These are phyloP conservation scores for Psittacula derbiana DNA, from an alignment of 2,797 vertebrate genomes.

Conservation along the genomic window DNA sequence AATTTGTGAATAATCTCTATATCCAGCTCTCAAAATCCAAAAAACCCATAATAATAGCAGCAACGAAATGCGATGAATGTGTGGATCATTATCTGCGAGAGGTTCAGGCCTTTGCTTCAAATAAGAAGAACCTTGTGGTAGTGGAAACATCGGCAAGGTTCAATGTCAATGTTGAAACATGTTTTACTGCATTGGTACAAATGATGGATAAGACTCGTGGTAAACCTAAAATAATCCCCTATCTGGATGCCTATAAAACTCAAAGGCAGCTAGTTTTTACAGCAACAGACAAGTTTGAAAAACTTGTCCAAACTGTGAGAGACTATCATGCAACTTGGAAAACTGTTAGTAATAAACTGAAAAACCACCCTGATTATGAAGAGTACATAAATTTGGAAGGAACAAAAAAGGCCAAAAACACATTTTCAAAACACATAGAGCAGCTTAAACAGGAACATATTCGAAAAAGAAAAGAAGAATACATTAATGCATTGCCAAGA, in stretches of 20 bases:
- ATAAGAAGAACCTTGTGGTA: constrained; percentile 94
- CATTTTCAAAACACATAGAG: constrained; percentile 94
- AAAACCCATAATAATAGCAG: constrained; percentile 93
- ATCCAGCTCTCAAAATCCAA: constrained; percentile 95
- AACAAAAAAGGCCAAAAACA: constrained; percentile 91
- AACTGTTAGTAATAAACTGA: constrained; percentile 90
- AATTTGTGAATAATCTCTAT: constrained; percentile 96
- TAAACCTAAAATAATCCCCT: constrained; percentile 96
- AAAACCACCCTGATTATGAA: constrained; percentile 93
- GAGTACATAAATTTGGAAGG: constrained; percentile 96
- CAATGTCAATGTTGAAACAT: constrained; percentile 91
- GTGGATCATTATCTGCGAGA: constrained; percentile 97
- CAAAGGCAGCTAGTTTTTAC: constrained; percentile 92
- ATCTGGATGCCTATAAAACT: constrained; percentile 94
- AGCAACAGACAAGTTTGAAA: constrained; percentile 92
- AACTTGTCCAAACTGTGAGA: constrained; percentile 89
- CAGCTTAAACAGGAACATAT: constrained; percentile 98
- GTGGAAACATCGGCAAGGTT: constrained; percentile 93
- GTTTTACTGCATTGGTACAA: constrained; percentile 94
- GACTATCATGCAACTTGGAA: constrained; percentile 98
- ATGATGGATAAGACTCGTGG: constrained; percentile 97
- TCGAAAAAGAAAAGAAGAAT: constrained; percentile 92
- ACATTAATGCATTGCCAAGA: constrained; percentile 92
- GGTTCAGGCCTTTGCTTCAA: constrained; percentile 92
- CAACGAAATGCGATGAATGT: constrained; percentile 96